These are phyloP conservation scores for Pentamera pediparva DNA, from an alignment of 53 echinoderm and acorn worm genomes.

Conservation along the genomic window DNA sequence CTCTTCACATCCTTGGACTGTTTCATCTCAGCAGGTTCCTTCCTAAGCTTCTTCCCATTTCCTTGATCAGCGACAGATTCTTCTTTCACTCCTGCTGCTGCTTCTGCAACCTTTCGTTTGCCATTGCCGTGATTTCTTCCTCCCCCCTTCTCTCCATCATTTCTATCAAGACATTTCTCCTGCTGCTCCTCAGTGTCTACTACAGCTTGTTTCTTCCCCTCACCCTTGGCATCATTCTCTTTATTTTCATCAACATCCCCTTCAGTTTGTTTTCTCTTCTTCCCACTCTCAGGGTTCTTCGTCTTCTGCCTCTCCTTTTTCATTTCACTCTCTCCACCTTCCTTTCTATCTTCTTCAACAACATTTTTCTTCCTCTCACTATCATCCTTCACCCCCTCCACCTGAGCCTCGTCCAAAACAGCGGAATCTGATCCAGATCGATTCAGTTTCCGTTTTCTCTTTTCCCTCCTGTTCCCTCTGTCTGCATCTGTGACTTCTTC, in stretches of 20 bases:
- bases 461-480: not conserved
- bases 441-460: not conserved
- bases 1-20: too few relatives aligned
- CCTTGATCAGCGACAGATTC: too few relatives aligned
- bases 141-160: too few relatives aligned
- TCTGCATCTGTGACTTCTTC: not conserved
- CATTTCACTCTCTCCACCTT: not conserved
- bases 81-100: too few relatives aligned
- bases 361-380: not conserved
- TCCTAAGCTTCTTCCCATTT: too few relatives aligned
- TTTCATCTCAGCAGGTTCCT: too few relatives aligned
- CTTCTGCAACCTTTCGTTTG: too few relatives aligned
- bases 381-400: slow-evolving; percentile 46
- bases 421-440: too few relatives aligned
- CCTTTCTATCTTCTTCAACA: not conserved
- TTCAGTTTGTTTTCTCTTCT: not conserved
- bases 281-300: not conserved
- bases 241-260: not conserved
- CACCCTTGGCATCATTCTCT: not conserved
- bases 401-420: too few relatives aligned
- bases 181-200: not conserved
- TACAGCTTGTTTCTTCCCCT: not conserved
- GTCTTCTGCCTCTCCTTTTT: not conserved
- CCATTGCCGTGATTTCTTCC: too few relatives aligned
- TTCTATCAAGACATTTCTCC: not conserved